phyloP scores from a whole-genome alignment of 2,888 invertebrate species.

The Eristalinus aeneus region DNA sequence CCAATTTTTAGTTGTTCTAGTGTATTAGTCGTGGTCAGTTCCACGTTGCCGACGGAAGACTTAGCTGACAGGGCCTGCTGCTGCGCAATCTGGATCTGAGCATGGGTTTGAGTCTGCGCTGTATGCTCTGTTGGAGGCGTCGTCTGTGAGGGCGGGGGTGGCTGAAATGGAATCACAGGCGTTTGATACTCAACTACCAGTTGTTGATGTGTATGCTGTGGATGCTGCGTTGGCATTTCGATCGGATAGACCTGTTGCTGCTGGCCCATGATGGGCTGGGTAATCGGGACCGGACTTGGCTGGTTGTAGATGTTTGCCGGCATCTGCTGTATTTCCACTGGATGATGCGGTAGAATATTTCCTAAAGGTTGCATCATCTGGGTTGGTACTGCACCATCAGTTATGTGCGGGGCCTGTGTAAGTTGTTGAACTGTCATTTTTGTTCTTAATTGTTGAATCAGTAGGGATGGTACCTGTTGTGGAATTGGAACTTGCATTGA shows the following conservation, averaged over 20 bases:
- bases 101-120: not conserved
- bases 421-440: constrained; percentile 2
- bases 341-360: not conserved
- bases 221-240: constrained; percentile 33
- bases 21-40: constrained; percentile 80
- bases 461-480: constrained; percentile 4
- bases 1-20: constrained; percentile 83
- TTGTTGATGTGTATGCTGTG: not conserved
- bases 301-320: constrained; percentile 8
- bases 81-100: not conserved
- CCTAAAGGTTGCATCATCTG: not conserved
- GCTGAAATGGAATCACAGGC: not conserved
- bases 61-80: constrained; percentile 5
- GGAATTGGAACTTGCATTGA: not conserved
- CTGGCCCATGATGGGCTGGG: not conserved
- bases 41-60: constrained; percentile 12
- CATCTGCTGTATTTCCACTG: not conserved
- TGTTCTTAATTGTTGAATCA: constrained; percentile 4
- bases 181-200: not conserved
- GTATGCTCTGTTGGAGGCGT: not conserved
- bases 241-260: not conserved
- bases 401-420: not conserved
- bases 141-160: not conserved
- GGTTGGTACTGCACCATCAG: constrained; percentile 2
- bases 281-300: not conserved